phyloP scores from a whole-genome alignment of 2,113 vertebrate genomes.

The Lepidothrix coronata region DNA sequence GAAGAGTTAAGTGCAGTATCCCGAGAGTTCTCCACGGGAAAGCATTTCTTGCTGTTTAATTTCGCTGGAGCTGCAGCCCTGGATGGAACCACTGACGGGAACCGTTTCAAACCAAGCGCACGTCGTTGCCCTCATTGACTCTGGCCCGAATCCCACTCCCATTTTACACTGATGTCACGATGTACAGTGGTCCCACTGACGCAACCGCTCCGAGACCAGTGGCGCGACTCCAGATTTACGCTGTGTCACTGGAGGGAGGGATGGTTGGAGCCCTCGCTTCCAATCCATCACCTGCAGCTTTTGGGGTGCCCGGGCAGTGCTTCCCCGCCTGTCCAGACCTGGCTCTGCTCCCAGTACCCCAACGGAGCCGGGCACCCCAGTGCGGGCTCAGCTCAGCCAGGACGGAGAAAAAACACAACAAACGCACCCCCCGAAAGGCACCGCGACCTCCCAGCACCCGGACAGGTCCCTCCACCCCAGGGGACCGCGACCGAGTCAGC shows the following conservation, averaged over 20 bases:
- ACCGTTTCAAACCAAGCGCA: not conserved
- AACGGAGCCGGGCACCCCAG: not conserved
- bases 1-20: not conserved
- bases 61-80: not conserved
- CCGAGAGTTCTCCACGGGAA: not conserved
- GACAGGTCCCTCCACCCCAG: not conserved
- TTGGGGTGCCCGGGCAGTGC: not conserved
- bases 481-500: not conserved
- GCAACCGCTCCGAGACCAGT: not conserved
- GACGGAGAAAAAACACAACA: not conserved
- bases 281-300: not conserved
- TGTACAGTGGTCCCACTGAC: not conserved
- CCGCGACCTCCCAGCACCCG: not conserved
- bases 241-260: not conserved
- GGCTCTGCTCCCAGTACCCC: not conserved
- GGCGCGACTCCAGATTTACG: not conserved
- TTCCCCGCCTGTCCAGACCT: fast-evolving
- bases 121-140: fast-evolving
- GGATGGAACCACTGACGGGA: not conserved
- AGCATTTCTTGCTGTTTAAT: not conserved
- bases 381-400: not conserved
- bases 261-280: not conserved
- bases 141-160: not conserved
- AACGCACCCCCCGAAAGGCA: not conserved
- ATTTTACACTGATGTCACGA: not conserved